Percentiles rank a stretch among this genome's conserved stretches.
phyloP scores from a whole-genome alignment of 2,113 vertebrate species.

The Polyodon spathula region DNA sequence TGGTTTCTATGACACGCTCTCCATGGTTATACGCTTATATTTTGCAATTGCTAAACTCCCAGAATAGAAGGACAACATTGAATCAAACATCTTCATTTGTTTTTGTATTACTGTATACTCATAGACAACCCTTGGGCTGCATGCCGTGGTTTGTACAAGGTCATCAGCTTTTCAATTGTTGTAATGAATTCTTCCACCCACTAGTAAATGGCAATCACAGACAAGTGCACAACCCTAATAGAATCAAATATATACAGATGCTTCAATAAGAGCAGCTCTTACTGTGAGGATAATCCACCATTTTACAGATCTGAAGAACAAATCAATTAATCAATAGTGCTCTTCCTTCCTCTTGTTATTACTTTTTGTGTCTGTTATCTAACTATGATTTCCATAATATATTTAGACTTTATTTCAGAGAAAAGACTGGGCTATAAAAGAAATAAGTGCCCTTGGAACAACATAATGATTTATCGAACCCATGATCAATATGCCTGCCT shows the following conservation, averaged over 20 bases:
- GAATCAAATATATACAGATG: slow-evolving; percentile 37
- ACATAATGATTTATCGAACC: slow-evolving; percentile 40
- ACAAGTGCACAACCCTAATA: slow-evolving; percentile 38
- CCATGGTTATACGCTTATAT: no score
- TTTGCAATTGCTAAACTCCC: no score
- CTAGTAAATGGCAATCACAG: slow-evolving; percentile 41
- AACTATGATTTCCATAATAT: slow-evolving; percentile 36
- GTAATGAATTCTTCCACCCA: slow-evolving; percentile 35
- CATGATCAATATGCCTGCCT: slow-evolving; percentile 38
- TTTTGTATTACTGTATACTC: no score
- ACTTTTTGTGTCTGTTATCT: slow-evolving; percentile 14
- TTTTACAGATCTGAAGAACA: slow-evolving; percentile 49
- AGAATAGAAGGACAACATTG: no score
- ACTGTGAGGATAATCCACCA: slow-evolving; percentile 37
- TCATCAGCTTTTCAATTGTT: slow-evolving; percentile 21
- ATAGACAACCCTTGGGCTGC: no score
- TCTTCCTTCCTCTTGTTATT: slow-evolving; percentile 33
- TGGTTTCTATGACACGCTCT: no score
- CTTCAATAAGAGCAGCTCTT: slow-evolving; percentile 36
- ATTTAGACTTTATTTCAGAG: slow-evolving; percentile 18
- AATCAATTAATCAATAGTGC: slow-evolving; percentile 57
- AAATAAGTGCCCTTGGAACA: slow-evolving; percentile 40
- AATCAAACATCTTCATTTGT: no score
- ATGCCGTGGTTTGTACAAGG: slow-evolving; percentile 19
- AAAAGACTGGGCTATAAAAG: slow-evolving; percentile 22